phyloP scores from a whole-genome alignment of 1,140 invertebrate species.

The Aphidius gifuensis region DNA sequence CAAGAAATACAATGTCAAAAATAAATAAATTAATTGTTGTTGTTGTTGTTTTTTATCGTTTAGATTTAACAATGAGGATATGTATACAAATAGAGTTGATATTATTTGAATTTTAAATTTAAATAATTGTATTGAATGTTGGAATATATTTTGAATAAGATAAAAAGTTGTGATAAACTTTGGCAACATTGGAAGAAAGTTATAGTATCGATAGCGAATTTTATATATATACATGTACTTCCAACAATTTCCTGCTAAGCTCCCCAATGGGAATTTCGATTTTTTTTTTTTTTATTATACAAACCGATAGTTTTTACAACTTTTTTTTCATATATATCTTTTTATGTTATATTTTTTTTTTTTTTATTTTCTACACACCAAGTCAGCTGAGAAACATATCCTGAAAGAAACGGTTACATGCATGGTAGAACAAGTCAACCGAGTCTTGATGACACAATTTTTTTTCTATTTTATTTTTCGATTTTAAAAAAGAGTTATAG shows the following conservation, averaged over 20 bases:
- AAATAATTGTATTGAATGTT: too few relatives aligned
- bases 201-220: conserved; percentile 20
- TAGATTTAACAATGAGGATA: too few relatives aligned
- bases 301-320: conserved; percentile 26
- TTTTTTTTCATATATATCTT: background rate
- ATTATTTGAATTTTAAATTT: background rate
- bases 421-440: too few relatives aligned
- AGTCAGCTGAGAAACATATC: background rate
- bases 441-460: too few relatives aligned
- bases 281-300: conserved; percentile 30
- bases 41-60: too few relatives aligned
- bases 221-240: conserved; percentile 13
- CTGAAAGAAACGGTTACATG: too few relatives aligned
- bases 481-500: too few relatives aligned
- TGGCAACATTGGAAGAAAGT: conserved; percentile 8
- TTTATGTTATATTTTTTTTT: background rate
- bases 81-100: too few relatives aligned
- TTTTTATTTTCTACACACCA: background rate
- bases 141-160: too few relatives aligned
- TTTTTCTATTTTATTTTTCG: too few relatives aligned
- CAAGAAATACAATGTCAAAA: too few relatives aligned
- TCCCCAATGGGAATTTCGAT: conserved; percentile 24
- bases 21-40: too few relatives aligned
- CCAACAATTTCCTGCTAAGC: conserved; percentile 27
- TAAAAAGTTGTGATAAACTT: conserved; percentile 19